Evolutionary conservation across 2,797 vertebrate genomes (phyloP).

Genomic region (Diglossa cyanea): DNA sequence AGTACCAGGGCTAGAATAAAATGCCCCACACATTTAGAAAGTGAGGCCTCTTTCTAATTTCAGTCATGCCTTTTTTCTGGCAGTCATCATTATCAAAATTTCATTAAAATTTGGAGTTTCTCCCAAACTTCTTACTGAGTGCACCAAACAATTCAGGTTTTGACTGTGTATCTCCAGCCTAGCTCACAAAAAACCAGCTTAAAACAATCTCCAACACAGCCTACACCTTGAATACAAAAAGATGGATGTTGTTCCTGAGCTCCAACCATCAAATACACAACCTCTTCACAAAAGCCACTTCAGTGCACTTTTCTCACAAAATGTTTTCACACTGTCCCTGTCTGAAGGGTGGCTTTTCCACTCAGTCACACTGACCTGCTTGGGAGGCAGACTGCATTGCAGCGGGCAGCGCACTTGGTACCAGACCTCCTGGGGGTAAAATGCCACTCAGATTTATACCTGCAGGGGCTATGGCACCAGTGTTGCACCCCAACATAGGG

Average conservation of each 20-base stretch:
- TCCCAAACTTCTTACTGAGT: neutral
- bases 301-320: neutral
- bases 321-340: neutral
- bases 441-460: conserved; percentile 92
- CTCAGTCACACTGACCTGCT: conserved; percentile 82
- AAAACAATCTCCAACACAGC: neutral
- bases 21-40: neutral
- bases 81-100: neutral
- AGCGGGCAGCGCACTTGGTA: conserved; percentile 81
- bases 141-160: neutral
- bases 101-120: neutral
- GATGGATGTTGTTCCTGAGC: neutral
- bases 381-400: conserved; percentile 89
- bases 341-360: neutral
- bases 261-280: neutral
- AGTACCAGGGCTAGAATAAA: neutral
- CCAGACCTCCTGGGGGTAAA: conserved; percentile 89
- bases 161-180: neutral
- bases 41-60: neutral
- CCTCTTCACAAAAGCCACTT: neutral
- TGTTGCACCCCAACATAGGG: conserved; percentile 87
- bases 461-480: conserved; percentile 80
- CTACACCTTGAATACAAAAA: neutral
- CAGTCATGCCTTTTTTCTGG: neutral
- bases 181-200: neutral